phyloP scores from a whole-genome alignment of 2,888 invertebrate species.

The Adineta ricciae region DNA sequence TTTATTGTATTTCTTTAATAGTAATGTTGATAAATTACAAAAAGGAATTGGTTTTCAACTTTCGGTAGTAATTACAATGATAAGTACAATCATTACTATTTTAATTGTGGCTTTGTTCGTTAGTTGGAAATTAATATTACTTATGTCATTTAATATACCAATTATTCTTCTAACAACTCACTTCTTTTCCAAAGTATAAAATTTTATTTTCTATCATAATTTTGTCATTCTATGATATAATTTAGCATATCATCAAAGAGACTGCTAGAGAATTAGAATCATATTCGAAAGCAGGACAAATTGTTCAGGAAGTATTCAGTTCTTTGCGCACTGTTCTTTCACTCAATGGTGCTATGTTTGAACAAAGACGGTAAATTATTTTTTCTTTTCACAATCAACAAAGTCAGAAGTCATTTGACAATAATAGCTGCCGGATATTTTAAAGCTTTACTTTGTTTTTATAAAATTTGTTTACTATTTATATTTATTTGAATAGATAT shows the following conservation, averaged over 20 bases:
- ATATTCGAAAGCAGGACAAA: slow-evolving; percentile 29
- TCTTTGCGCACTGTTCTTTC: slow-evolving; percentile 28
- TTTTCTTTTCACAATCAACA: no score
- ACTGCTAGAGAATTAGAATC: slow-evolving; percentile 24
- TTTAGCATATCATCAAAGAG: not conserved
- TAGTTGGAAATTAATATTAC: slow-evolving; percentile 55
- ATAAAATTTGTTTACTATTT: no score
- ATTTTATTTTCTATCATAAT: no score
- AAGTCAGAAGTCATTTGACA: no score
- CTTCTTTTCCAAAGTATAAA: slow-evolving; percentile 6
- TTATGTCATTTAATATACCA: slow-evolving; percentile 54
- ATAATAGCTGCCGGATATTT: no score
- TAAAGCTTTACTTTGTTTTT: no score
- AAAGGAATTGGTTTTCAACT: slow-evolving; percentile 75
- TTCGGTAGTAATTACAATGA: slow-evolving; percentile 62
- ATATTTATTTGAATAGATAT: not conserved
- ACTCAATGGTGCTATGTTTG: slow-evolving; percentile 24
- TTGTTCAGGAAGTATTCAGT: no score
- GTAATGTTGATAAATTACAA: slow-evolving; percentile 55
- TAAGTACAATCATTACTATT: slow-evolving; percentile 61
- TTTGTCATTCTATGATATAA: no score
- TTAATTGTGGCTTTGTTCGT: slow-evolving; percentile 57
- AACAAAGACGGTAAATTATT: slow-evolving; percentile 22
- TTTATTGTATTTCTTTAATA: not conserved
- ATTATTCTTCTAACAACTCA: slow-evolving; percentile 40